Evolutionary conservation across 2,888 invertebrate species (phyloP).

Genomic region (Erynnis tages): DNA sequence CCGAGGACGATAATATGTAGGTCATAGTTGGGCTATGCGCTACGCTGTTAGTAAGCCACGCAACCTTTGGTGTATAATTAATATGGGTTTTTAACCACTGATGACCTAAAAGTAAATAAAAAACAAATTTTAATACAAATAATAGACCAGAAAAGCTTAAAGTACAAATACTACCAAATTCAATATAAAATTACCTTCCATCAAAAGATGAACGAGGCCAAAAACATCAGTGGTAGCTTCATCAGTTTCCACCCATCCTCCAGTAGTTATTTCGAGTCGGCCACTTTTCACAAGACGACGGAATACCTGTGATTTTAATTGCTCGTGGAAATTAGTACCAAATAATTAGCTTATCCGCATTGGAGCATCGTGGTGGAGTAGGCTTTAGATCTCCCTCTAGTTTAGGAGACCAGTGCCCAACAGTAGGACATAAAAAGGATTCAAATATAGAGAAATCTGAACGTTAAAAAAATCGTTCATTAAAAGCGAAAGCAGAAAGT

Average conservation of each 20-base stretch:
- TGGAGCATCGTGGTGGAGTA: too few relatives aligned
- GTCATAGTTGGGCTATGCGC: constrained; percentile 96
- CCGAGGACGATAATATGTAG: constrained; percentile 90
- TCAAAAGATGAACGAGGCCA: constrained; percentile 93
- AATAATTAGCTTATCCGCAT: neutral
- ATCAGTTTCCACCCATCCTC: constrained; percentile 97
- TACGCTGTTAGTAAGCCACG: constrained; percentile 97
- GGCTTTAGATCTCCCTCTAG: too few relatives aligned
- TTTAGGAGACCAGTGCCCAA: too few relatives aligned
- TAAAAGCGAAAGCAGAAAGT: too few relatives aligned
- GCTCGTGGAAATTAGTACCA: neutral
- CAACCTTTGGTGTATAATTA: constrained; percentile 88
- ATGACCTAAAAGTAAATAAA: constrained; percentile 83
- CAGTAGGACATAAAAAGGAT: too few relatives aligned
- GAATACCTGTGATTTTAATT: constrained; percentile 74
- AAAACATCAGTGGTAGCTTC: constrained; percentile 94
- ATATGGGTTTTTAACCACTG: constrained; percentile 93
- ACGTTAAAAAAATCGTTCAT: too few relatives aligned
- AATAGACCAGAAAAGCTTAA: too few relatives aligned
- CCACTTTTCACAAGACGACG: constrained; percentile 88
- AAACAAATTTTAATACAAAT: too few relatives aligned
- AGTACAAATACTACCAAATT: neutral
- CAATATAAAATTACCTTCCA: constrained; percentile 84
- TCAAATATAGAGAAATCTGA: too few relatives aligned
- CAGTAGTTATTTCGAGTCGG: constrained; percentile 93